These are phyloP conservation scores for Eremobia ochroleuca DNA, from an alignment of 2,888 invertebrate species.

Conservation along the genomic window DNA sequence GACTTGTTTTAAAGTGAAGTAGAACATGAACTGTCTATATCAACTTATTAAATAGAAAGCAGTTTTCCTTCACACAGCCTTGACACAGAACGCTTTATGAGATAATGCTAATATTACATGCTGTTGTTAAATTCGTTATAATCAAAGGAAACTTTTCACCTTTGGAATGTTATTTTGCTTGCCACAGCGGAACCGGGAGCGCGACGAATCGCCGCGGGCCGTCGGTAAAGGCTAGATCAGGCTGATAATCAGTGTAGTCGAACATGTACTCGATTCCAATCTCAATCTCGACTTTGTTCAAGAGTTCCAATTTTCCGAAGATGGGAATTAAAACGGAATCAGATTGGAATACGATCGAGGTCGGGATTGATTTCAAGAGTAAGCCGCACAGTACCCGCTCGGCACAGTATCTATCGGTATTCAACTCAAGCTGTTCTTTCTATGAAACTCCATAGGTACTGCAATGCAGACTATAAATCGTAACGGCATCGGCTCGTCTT, in stretches of 20 bases:
- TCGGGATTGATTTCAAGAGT: slow-evolving; percentile 3
- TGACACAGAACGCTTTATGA: not conserved
- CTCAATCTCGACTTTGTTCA: not conserved
- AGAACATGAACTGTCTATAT: not conserved
- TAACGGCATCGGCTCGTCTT: not conserved
- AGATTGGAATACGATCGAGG: not conserved
- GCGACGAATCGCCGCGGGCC: not conserved
- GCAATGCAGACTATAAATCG: not conserved
- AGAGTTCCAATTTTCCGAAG: not conserved
- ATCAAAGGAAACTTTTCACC: not conserved
- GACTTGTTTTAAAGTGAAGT: not conserved
- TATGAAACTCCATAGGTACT: not conserved
- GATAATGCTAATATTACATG: not conserved
- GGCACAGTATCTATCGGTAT: not conserved
- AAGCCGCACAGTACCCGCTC: too few relatives aligned
- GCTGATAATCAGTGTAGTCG: not conserved
- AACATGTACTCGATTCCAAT: not conserved
- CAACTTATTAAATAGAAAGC: slow-evolving; percentile 8
- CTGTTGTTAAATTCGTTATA: not conserved
- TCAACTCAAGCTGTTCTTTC: not conserved
- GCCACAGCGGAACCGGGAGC: not conserved
- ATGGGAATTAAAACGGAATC: not conserved
- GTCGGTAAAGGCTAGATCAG: not conserved
- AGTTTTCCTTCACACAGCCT: slow-evolving; percentile 6
- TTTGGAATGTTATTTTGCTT: not conserved